phyloP scores from a whole-genome alignment of 64 coral and sea anemone species.

The Pocillopora verrucosa region DNA sequence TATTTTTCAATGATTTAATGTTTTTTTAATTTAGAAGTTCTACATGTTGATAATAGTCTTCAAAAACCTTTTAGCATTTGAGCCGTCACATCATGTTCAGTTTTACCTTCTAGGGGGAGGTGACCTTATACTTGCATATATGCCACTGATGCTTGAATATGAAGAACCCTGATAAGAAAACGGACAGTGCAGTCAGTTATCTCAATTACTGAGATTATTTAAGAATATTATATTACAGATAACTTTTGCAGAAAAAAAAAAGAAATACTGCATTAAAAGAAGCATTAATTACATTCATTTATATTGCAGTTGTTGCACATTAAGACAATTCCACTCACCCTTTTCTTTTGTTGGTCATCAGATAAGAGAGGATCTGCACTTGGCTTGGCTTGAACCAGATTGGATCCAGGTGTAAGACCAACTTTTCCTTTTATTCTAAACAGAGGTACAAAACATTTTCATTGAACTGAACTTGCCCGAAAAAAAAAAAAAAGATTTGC shows the following conservation, averaged over 20 bases:
- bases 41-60: too few species aligned
- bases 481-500: not conserved
- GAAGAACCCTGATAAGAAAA: conserved; percentile 23
- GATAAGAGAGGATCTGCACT: conserved; percentile 1
- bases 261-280: too few species aligned
- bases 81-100: not conserved
- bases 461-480: not conserved
- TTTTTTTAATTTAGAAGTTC: too few species aligned
- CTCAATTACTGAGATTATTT: not conserved
- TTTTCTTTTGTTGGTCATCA: conserved; percentile 15
- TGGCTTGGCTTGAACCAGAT: conserved; percentile 44
- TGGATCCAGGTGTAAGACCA: conserved; percentile 66
- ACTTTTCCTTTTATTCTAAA: conserved; percentile 49
- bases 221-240: too few species aligned
- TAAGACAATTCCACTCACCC: not conserved
- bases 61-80: too few species aligned
- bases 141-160: conserved; percentile 39
- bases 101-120: conserved; percentile 61
- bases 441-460: not conserved
- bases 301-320: not conserved
- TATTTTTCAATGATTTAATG: too few species aligned
- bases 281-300: too few species aligned
- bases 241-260: too few species aligned
- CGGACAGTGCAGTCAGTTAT: not conserved
- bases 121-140: conserved; percentile 54